Conservation (phyloP, 2,113 vertebrate genomes). For the Dendropsophus ebraccatus region DNA sequence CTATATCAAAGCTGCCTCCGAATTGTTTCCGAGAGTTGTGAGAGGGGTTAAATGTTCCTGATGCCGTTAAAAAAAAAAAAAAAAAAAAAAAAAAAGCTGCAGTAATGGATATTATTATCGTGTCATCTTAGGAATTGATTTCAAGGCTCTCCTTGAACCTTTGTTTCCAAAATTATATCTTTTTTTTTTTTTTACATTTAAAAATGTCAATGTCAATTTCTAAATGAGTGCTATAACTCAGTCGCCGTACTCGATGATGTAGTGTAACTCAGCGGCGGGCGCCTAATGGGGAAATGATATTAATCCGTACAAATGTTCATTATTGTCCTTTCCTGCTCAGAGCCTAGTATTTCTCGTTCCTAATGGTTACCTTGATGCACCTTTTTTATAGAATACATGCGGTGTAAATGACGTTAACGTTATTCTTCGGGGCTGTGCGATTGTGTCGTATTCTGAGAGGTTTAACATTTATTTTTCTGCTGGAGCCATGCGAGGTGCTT, state of each 20-base stretch:
- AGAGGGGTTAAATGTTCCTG: constrained; percentile 25
- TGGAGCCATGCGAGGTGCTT: too few relatives aligned
- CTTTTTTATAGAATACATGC: too few relatives aligned
- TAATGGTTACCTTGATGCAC: too few relatives aligned
- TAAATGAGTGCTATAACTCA: background rate
- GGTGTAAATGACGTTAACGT: too few relatives aligned
- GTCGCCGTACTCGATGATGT: background rate
- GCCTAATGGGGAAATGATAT: constrained; percentile 12
- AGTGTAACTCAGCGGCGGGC: background rate
- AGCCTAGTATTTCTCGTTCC: background rate
- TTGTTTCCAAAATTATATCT: constrained; percentile 27
- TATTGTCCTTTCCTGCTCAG: background rate
- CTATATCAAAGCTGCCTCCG: constrained; percentile 8
- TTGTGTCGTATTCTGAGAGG: too few relatives aligned
- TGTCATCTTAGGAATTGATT: constrained; percentile 36
- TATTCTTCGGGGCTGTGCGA: too few relatives aligned
- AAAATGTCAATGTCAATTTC: constrained; percentile 35
- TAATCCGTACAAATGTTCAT: background rate
- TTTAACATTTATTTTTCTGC: too few relatives aligned
- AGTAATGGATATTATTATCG: constrained; percentile 31
- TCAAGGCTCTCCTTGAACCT: constrained; percentile 12
- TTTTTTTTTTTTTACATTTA: constrained; percentile 19
- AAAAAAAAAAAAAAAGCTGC: too few relatives aligned
- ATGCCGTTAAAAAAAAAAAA: too few relatives aligned
- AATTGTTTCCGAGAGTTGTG: background rate